Evolutionary conservation across 2,797 vertebrate genomes (phyloP).

Genomic region (Gymnodraco acuticeps): DNA sequence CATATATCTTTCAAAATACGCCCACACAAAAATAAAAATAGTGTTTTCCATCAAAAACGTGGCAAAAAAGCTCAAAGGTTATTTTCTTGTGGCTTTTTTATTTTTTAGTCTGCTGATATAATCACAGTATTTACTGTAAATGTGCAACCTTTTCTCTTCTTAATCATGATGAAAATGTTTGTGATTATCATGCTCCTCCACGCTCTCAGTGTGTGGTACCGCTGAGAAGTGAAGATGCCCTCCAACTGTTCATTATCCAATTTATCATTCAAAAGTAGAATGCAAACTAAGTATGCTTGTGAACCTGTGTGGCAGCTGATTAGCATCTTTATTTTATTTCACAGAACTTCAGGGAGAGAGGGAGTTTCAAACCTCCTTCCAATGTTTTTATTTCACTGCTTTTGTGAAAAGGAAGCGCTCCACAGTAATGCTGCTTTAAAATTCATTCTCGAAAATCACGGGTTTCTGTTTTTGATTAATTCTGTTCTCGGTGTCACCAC

Average conservation of each 20-base stretch:
- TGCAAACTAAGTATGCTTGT: slow-evolving; percentile 5
- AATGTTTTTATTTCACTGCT: slow-evolving; percentile 9
- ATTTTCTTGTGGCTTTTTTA: neutral
- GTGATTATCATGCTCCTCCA: slow-evolving; percentile 18
- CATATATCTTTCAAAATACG: slow-evolving; percentile 2
- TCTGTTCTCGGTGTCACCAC: slow-evolving; percentile 4
- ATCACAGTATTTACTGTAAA: neutral
- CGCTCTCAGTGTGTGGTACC: slow-evolving; percentile 13
- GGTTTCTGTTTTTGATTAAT: slow-evolving; percentile 14
- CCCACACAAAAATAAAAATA: neutral
- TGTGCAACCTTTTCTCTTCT: slow-evolving; percentile 4
- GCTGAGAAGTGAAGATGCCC: slow-evolving; percentile 27
- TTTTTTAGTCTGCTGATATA: neutral
- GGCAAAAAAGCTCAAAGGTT: neutral
- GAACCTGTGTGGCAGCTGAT: slow-evolving; percentile 9
- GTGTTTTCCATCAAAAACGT: neutral
- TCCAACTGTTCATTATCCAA: slow-evolving; percentile 34
- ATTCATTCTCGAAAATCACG: slow-evolving; percentile 4
- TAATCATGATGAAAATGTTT: slow-evolving; percentile 27
- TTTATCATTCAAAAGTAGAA: slow-evolving; percentile 26
- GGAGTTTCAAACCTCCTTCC: slow-evolving; percentile 3
- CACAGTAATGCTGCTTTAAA: slow-evolving; percentile 8
- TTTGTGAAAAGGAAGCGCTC: neutral
- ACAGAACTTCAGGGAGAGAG: neutral
- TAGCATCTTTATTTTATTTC: slow-evolving; percentile 18